Percentiles rank a stretch among this genome's conserved stretches.
phyloP scores from a whole-genome alignment of 1,140 invertebrate genomes.

The Drosophila sproati region DNA sequence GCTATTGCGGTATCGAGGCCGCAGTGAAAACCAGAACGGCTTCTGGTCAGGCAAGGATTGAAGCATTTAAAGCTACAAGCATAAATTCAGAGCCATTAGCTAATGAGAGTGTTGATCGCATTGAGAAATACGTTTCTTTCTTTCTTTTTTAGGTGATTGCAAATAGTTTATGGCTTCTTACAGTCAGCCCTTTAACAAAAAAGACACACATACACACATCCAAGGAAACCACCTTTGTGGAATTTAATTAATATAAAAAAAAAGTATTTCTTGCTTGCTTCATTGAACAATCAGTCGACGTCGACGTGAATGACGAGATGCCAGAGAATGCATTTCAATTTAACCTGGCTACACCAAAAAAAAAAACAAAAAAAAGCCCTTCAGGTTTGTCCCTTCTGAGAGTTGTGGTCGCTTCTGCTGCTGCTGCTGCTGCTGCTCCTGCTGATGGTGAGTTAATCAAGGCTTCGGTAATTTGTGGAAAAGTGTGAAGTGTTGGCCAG shows the following conservation, averaged over 20 bases:
- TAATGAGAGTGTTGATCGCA: constrained; percentile 53
- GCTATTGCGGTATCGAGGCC: constrained; percentile 51
- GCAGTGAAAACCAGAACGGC: constrained; percentile 6
- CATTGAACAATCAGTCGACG: constrained; percentile 63
- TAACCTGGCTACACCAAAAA: constrained; percentile 48
- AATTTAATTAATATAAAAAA: constrained; percentile 62
- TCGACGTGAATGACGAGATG: not conserved
- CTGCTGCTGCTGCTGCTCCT: constrained; percentile 3
- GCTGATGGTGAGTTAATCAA: constrained; percentile 69
- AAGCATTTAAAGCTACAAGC: constrained; percentile 47
- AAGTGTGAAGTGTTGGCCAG: constrained; percentile 76
- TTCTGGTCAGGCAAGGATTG: constrained; percentile 13
- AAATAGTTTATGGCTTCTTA: constrained; percentile 21
- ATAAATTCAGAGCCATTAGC: constrained; percentile 71
- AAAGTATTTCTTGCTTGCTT: constrained; percentile 49
- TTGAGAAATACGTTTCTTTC: too few relatives aligned
- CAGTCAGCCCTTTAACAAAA: not conserved
- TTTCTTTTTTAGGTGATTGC: constrained; percentile 36
- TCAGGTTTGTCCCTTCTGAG: not conserved
- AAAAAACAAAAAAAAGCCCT: constrained; percentile 26
- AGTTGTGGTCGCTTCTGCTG: not conserved
- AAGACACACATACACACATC: constrained; percentile 4
- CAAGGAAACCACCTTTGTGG: constrained; percentile 62
- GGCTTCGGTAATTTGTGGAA: constrained; percentile 73
- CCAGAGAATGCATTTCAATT: constrained; percentile 76